Evolutionary conservation across 2,888 invertebrate species (phyloP).

Genomic region (Shargacucullia verbasci): DNA sequence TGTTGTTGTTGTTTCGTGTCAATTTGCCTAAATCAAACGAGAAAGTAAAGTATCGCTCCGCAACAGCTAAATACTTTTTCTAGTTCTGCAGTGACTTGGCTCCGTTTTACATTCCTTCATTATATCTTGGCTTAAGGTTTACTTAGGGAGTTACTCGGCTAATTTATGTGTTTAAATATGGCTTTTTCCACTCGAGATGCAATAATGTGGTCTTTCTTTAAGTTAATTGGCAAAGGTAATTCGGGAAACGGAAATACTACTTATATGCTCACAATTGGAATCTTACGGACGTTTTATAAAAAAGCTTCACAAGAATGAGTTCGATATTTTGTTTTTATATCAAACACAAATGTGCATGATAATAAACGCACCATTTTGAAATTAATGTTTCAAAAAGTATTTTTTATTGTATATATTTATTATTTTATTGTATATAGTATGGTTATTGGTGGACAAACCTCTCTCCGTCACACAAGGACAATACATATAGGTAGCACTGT

Average conservation of each 20-base stretch:
- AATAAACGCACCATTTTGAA: background rate
- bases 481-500: conserved; percentile 18
- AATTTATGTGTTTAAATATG: conserved; percentile 40
- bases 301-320: too few relatives aligned
- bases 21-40: conserved; percentile 65
- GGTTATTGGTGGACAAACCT: background rate
- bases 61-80: conserved; percentile 23
- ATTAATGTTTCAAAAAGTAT: conserved; percentile 2
- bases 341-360: too few relatives aligned
- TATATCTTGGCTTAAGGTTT: conserved; percentile 54
- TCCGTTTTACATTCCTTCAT: conserved; percentile 44
- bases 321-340: too few relatives aligned
- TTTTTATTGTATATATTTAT: too few relatives aligned
- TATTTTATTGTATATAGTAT: too few relatives aligned
- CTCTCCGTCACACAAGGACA: background rate
- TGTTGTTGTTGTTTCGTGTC: conserved; percentile 59
- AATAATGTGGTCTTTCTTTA: conserved; percentile 10
- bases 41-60: conserved; percentile 50
- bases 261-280: too few relatives aligned
- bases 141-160: conserved; percentile 46
- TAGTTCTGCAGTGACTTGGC: conserved; percentile 45
- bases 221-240: conserved; percentile 12
- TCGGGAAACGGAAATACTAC: background rate
- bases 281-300: too few relatives aligned
- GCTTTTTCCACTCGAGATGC: conserved; percentile 20